Evolutionary conservation across 2,797 vertebrate species (phyloP), one percentile per base, ranked within the genome.

Genomic region (Myotis vivesi): DNA sequence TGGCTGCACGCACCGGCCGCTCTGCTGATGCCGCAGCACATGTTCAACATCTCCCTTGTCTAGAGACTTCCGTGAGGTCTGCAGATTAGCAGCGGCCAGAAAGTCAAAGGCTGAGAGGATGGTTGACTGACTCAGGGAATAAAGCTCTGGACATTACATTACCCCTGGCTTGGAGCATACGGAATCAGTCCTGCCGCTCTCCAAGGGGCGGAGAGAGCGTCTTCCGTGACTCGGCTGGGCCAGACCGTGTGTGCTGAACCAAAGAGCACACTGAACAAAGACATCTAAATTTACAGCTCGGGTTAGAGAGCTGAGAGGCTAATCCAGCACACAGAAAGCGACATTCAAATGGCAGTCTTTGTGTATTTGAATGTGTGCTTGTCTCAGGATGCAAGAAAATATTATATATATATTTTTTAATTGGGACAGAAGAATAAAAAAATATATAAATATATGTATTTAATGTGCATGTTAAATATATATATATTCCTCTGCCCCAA

Each of bases 281-380:
- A 97, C 97, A 97, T 98, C 98, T 97, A 97, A 98, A 98, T 98
- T 97, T 98, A 97, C 95, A 97, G 97, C 97, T 97, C 76, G 77
- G 92, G 91, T 96, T 96, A 97, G 97, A 97, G 96, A 97, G 84
- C 97, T 96, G 96, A 96, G 94, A 97, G 97, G 97, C 95, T 97
- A 96, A 97, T 96, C 94, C 92, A 96, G 94, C 38, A 62, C 36
- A 96, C 73, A 98, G 97, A 97, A 84, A 96, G 91, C 73, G 94
- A 93, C 94, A 87, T 96, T 97, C 94, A 96, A 91, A 96, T 96
- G 91, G 80, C 94, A 96, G 76, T 93, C 92, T 90, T 96, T 96
- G 19, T 49, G 46, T 97, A 95, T 97, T 95, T 97, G 95, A 96
- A 92, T 97, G 95, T 97, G 97, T 94, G 93, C 95, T 96, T 84